Evolutionary conservation across 2,888 invertebrate species (phyloP), one percentile per base, ranked within the genome.

Genomic region (Cosmia pyralina): DNA sequence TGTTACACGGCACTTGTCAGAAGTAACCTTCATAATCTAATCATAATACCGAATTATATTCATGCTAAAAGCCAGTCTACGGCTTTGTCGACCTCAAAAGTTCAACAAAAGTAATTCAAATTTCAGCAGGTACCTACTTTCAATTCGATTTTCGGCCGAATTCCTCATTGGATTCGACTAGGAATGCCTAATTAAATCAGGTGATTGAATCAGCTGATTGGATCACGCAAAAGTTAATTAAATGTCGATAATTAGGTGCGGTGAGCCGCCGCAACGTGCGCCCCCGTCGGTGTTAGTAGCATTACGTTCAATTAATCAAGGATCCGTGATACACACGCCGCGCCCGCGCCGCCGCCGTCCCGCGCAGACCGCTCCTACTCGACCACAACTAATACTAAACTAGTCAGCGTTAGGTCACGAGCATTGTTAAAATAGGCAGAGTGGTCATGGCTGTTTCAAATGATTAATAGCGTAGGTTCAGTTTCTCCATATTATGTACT

Each of bases 231-330:
- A 83, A 80, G 85, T 80, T 75, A 84, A 84, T 84, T 75, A 72
- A 83, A 85, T 80, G 62, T 71, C 74, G 60, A 80, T 83, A 77
- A 84, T 84, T 66, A 72, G 85, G 70, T 85, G 72, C 52, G 77
- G 83, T 72, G 64, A 69, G 66, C 57, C 59, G 53, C 75, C 66
- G 60, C 83, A 60, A 19, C 58, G 59, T 19, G 58, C 59, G 64
- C 64, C 10, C 34, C 50, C 52, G 67, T 52, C 48, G 75, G 64
- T 50, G 62, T 62, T 75, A 71, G 58, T 28, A 48, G 68, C 65
- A 46, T 71, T 73, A 67, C 63, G 52, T 71, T 66, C 50, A 72
- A 79, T 69, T 66, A 79, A 79, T 82, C 68, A 71, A 79, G 75
- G 62, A 60, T 48, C 60, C 28, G 52, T 53, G 50, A 50, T 69